Base-by-base conservation (phyloP, 2,113 vertebrate species). In the Spheniscus mendiculus region DNA sequence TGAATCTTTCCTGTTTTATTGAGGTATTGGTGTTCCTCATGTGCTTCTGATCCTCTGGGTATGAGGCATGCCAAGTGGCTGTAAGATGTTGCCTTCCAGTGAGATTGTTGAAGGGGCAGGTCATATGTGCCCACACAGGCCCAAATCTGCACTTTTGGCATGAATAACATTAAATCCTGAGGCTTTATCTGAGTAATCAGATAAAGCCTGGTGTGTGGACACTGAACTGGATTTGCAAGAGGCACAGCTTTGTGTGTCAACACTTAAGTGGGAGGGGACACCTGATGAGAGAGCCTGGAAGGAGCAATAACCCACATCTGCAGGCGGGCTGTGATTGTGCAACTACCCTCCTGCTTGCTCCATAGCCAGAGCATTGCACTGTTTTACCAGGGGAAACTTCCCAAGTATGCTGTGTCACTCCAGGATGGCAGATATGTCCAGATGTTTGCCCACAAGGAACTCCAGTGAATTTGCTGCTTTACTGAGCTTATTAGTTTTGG, bases 241-340 rank as follows among this genome's bases (percentile, higher is more conserved):
- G 94, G 83, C 82, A 53, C 73, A 91, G 90, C 94, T 93, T 21
- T 34, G 90, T 83, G 78, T 94, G 95, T 49, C 94, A 83, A 15
- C 82, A 78, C 67, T 44, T 0, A 20, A 8, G 50, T 38, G 89
- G 96, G 93, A 96, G 89, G 95, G 67, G 58, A 96, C 66, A 29
- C 59, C 87, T 50, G 77, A 5, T 16, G 92, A 16, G 36, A 4
- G 19, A 59, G 63, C 70, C 92, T 96, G 94, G 20, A 56, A 86
- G 49, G 79, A 92, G 88, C 66, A 10, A 4, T 44, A 17, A 34
- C 56, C 59, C 81, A n/a, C 77, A 34, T 40, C 70, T 95, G 61
- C 70, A 67, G 73, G 45, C 65, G 36, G 84, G 34, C 69, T 86
- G 80, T 5, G 66, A 0, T 53, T 90, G 90, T 92, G 94, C 78